phyloP scores from a whole-genome alignment of 2,888 invertebrate genomes.

The Patella depressa region DNA sequence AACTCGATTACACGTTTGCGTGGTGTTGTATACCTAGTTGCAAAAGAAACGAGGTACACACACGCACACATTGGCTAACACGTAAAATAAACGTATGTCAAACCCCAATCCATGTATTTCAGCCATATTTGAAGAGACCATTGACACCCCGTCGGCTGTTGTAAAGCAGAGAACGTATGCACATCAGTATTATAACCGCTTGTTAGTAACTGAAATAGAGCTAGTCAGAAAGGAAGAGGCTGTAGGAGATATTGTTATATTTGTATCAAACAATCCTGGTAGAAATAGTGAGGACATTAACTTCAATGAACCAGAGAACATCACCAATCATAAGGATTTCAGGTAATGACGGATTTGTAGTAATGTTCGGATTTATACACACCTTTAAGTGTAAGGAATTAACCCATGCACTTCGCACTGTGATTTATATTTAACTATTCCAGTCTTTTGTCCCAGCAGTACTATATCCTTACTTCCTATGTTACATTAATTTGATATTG shows the following conservation, averaged over 20 bases:
- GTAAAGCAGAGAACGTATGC: constrained; percentile 48
- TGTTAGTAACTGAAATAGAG: constrained; percentile 47
- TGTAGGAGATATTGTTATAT: neutral
- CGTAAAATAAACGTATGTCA: no score
- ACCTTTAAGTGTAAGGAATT: no score
- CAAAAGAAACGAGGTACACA: constrained; percentile 14
- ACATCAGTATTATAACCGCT: constrained; percentile 51
- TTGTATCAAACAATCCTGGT: constrained; percentile 6
- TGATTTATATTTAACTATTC: no score
- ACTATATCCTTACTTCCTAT: no score
- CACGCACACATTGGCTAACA: constrained; percentile 6
- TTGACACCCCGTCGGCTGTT: constrained; percentile 41
- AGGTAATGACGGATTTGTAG: no score
- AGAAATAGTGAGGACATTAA: constrained; percentile 17
- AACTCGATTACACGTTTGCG: neutral
- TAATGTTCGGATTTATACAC: no score
- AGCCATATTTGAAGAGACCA: constrained; percentile 51
- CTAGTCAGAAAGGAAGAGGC: constrained; percentile 15
- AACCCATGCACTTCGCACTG: no score
- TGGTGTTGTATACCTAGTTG: neutral
- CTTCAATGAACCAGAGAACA: neutral
- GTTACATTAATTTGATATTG: no score
- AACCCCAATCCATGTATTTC: constrained; percentile 1
- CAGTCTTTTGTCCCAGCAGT: no score
- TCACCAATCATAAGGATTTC: neutral